Evolutionary conservation across 2,797 vertebrate genomes (phyloP), one percentile per base, ranked within the genome.

Genomic region (Huso huso): DNA sequence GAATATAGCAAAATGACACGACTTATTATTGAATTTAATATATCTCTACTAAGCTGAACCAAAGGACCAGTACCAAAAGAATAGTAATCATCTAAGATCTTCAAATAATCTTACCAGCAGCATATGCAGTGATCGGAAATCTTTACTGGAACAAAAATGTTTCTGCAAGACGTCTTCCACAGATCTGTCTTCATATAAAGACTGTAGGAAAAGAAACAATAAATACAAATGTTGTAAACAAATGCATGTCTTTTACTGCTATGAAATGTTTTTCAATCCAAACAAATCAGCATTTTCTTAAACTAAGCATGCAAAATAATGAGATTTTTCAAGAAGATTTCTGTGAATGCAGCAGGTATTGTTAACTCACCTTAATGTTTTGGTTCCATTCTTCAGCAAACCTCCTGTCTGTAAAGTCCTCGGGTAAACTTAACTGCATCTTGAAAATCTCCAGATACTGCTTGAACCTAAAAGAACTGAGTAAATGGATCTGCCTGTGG

Each of bases 401-500:
- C 66, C 49, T 10, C 12, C 60, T 37, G 63, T 96, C 89, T 0
- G 91, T 86, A 78, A 97, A 94, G 62, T 80, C 74, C 11, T 74
- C 67, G 49, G 90, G 88, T 65, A 99, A 84, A 68, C 80, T 80
- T 74, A 99, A 90, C 53, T 92, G 91, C 0, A 83, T 77, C 66
- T 77, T 80, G 75, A 94, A 90, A 61, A 86, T 87, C 64, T 83
- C 83, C 13, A 88, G 15, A 75, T 95, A 98, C 69, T 92, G 87
- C 48, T 73, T 48, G 73, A 97, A 94, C 48, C 77, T 86, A 75
- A 89, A 83, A 55, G 83, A 81, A 80, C 87, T 94, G 70, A 91
- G 76, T 77, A 99, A 72, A 74, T 96, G 90, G 73, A 99, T 96
- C 89, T 97, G 97, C 62, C 96, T 82, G 80, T 99, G 97, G 60